Conservation (phyloP, 2,113 vertebrate species). For the Nothobranchius furzeri region DNA sequence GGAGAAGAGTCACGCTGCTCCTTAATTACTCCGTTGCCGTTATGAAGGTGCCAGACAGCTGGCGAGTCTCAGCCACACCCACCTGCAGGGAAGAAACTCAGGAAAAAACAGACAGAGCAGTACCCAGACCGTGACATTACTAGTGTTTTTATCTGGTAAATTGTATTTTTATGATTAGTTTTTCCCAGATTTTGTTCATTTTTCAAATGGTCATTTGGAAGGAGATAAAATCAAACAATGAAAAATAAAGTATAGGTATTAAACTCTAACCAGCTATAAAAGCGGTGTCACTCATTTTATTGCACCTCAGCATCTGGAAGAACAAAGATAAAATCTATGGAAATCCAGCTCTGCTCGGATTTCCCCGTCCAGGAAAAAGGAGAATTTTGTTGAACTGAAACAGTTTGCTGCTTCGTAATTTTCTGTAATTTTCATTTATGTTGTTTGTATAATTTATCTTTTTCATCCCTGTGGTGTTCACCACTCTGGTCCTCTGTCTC, state of each 20-base stretch:
- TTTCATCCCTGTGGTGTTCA: background rate
- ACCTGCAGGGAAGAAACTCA: no score
- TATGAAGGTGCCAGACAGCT: no score
- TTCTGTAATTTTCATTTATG: background rate
- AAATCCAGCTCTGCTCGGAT: background rate
- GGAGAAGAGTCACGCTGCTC: no score
- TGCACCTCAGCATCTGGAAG: background rate
- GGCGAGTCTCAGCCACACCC: no score
- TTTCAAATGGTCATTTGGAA: no score
- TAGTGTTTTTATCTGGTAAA: no score
- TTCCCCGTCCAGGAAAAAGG: background rate
- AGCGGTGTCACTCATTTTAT: background rate
- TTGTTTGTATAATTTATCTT: background rate
- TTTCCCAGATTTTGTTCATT: no score
- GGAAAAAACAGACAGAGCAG: no score
- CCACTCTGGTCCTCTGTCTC: background rate
- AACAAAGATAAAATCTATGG: conserved; percentile 3
- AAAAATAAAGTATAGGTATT: background rate
- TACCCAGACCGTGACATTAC: no score
- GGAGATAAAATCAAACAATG: no score
- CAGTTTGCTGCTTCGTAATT: conserved; percentile 5
- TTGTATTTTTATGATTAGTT: no score
- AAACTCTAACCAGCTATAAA: background rate
- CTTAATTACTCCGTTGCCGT: no score
- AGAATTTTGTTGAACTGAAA: conserved; percentile 1